Base-by-base conservation (phyloP, 1,140 invertebrate genomes). In the Sitodiplosis mosellana region DNA sequence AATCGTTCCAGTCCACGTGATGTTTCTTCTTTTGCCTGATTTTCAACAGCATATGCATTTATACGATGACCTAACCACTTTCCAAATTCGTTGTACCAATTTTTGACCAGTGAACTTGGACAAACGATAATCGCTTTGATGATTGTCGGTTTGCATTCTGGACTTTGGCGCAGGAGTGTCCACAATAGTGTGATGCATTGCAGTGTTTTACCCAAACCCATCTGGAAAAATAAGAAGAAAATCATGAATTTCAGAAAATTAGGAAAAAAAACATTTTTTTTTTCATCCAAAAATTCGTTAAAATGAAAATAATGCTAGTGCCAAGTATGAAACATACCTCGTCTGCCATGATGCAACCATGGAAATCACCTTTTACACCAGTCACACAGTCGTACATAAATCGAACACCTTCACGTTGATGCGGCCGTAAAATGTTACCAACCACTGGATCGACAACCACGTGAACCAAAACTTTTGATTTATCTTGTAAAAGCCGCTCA, bases 331-430 rank as follows among this genome's bases (percentile, higher is more conserved):
- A 27, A 53, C 86, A 91, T 93, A 98, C 97, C 77, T 97, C 93
- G 70, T 98, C 93, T 22, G 93, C 93, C 93, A 98, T 97, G 36
- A 98, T 97, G 58, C 93, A 97, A 2, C 94, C 93, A 71, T 77
- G 86, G 50, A 82, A 85, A 54, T 78, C 72, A 51, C 86, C 81
- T 51, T 78, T 45, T 49, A 73, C 69, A 14, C 95, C 96, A 33
- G 87, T 96, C 1, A 98, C 92, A 74, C 95, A 99, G 62, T 99
- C 92, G 63, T 96, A 99, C 92, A 99, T 97, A 65, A 99, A 99
- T 60, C 94, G 93, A 0, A 99, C 95, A 22, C 96, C 96, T 64
- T 99, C 95, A 49, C 95, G 75, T 69, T 99, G 96, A 81, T 99
- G 96, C 15, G 96, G 96, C 47, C 94, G 70, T 5, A 99, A 70